Evolutionary conservation across 2,113 vertebrate species (phyloP).

Genomic region (Suricata suricatta): DNA sequence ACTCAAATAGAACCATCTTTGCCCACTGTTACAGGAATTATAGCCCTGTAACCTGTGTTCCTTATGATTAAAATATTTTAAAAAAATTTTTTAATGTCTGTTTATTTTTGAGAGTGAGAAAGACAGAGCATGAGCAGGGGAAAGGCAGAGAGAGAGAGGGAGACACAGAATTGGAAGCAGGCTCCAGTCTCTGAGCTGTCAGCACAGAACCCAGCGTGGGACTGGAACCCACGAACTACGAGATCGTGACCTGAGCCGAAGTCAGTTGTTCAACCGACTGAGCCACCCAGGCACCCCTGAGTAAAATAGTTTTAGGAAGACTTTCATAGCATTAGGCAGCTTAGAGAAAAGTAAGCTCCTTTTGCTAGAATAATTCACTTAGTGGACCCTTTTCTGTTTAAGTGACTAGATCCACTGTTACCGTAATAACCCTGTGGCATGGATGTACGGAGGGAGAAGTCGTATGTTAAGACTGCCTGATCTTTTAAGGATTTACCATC

Average conservation of each 20-base stretch:
- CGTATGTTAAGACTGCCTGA: background rate
- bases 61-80: background rate
- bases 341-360: background rate
- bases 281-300: too few relatives aligned
- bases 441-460: background rate
- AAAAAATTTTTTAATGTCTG: too few relatives aligned
- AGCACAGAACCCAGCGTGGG: too few relatives aligned
- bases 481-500: background rate
- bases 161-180: too few relatives aligned
- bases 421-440: background rate
- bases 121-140: too few relatives aligned
- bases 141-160: too few relatives aligned
- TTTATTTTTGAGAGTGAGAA: too few relatives aligned
- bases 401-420: background rate
- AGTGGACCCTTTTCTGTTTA: background rate
- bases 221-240: too few relatives aligned
- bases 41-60: background rate
- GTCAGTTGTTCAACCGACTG: too few relatives aligned
- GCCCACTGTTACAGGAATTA: background rate
- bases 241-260: too few relatives aligned
- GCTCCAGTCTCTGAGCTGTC: too few relatives aligned
- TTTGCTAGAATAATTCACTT: background rate
- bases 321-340: background rate
- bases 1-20: background rate
- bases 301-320: background rate